Base-by-base conservation (phyloP, 53 echinoderm and acorn worm genomes). In the Echinarachnius parma region DNA sequence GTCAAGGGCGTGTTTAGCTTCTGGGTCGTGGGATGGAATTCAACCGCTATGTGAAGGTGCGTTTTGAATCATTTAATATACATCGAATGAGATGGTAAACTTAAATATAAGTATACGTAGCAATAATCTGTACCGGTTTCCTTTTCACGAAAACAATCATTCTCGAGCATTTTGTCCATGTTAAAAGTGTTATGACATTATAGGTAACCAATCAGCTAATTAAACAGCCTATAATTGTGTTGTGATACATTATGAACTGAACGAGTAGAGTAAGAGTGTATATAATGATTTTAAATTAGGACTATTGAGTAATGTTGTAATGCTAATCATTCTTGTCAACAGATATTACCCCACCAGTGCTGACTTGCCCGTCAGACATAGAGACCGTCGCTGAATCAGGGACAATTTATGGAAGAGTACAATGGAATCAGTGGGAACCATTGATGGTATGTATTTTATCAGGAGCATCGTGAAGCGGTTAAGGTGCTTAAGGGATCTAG, bases 371-470 rank as follows among this genome's bases (percentile, higher is more conserved):
- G 5, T 1, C n/a, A 26, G 47, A 64, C 22, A 14, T 22, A 22
- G 64, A 64, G 30, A n/a, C 46, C 22, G 46, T 46, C 16, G 64
- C 47, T 28, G 64, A 64, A 11, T 13, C 39, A n/a, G 16, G 64
- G 15, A 64, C 64, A 0, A 25, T 46, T 15, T 46, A 26, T 19
- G 64, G 64, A 14, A 64, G 1, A 8, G 75, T 75, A 20, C 75
- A 57, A 3, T 75, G 44, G 44, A 7, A 10, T 26, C 36, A 58
- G 1, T 75, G 75, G 75, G 75, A 75, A 75, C 75, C 75, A 1
- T 14, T 75, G 26, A 37, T 56, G 75, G 75, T 75, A 42, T 58
- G 28, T 28, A 46, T 10, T 0, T 60, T 23, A 2, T 4, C 28
- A 15, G 1, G 27, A 11, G 13, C 13, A 26, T 56, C n/a, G n/a